Conservation (phyloP, 1,140 invertebrate genomes). For the Cydia fagiglandana region DNA sequence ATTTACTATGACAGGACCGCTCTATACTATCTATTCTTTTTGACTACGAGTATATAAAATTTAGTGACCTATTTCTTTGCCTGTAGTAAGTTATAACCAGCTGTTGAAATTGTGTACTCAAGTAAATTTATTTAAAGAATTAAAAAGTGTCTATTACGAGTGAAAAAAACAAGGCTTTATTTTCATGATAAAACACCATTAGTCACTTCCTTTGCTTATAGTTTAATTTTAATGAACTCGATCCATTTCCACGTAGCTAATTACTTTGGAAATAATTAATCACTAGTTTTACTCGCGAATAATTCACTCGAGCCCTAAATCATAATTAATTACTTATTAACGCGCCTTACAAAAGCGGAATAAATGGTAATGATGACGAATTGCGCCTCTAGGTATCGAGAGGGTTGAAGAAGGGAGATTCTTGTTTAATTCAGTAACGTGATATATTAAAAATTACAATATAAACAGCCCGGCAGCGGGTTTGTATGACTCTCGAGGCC, state of each 20-base stretch:
- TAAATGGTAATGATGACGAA: slow-evolving; percentile 55
- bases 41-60: too few species aligned
- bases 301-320: slow-evolving; percentile 43
- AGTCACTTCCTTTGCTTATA: not conserved
- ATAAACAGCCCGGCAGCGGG: too few species aligned
- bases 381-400: slow-evolving; percentile 39
- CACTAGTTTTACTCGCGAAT: slow-evolving; percentile 38
- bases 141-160: too few species aligned
- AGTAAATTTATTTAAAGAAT: too few species aligned
- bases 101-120: too few species aligned
- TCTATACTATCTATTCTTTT: too few species aligned
- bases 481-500: too few species aligned
- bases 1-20: too few species aligned
- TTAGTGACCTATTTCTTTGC: too few species aligned
- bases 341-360: slow-evolving; percentile 47
- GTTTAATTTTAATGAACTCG: not conserved
- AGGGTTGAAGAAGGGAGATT: slow-evolving; percentile 32
- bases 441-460: not conserved
- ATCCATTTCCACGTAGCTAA: slow-evolving; percentile 3
- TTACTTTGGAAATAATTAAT: slow-evolving; percentile 26
- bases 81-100: too few species aligned
- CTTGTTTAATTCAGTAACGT: not conserved
- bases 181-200: not conserved
- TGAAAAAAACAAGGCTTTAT: not conserved
- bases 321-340: slow-evolving; percentile 49